phyloP scores from a whole-genome alignment of 2,113 vertebrate genomes.

The Hippotragus niger region DNA sequence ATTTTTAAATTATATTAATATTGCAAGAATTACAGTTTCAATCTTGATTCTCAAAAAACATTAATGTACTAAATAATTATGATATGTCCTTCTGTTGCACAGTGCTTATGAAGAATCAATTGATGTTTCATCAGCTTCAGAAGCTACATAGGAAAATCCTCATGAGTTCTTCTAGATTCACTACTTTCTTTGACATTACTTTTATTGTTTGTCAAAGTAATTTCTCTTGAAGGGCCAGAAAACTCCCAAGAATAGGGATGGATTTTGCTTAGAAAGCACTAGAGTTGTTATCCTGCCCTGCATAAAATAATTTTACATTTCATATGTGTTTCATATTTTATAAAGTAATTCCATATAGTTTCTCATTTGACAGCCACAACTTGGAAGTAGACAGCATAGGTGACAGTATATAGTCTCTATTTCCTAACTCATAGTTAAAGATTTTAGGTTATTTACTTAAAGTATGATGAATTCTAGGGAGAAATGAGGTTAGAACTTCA shows the following conservation, averaged over 20 bases:
- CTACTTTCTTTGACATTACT: background rate
- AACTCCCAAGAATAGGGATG: background rate
- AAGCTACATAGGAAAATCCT: background rate
- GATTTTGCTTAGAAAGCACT: slow-evolving; percentile 14
- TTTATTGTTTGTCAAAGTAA: background rate
- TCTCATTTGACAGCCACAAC: background rate
- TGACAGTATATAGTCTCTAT: background rate
- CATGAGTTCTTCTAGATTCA: background rate
- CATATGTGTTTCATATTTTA: background rate
- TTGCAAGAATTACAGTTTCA: slow-evolving; percentile 7
- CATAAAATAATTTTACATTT: slow-evolving; percentile 17
- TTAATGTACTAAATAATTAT: background rate
- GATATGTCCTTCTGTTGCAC: background rate
- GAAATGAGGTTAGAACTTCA: background rate
- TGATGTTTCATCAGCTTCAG: slow-evolving; percentile 4
- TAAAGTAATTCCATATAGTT: background rate
- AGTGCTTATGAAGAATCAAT: background rate
- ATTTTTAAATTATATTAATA: background rate
- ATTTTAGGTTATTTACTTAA: background rate
- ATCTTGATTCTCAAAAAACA: slow-evolving; percentile 2
- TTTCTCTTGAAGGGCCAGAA: background rate
- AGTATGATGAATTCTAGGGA: background rate
- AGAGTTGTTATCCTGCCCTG: background rate
- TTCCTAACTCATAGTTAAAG: background rate
- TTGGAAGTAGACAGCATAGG: background rate